Conservation (phyloP, 2,113 vertebrate genomes). For the Podiceps cristatus region DNA sequence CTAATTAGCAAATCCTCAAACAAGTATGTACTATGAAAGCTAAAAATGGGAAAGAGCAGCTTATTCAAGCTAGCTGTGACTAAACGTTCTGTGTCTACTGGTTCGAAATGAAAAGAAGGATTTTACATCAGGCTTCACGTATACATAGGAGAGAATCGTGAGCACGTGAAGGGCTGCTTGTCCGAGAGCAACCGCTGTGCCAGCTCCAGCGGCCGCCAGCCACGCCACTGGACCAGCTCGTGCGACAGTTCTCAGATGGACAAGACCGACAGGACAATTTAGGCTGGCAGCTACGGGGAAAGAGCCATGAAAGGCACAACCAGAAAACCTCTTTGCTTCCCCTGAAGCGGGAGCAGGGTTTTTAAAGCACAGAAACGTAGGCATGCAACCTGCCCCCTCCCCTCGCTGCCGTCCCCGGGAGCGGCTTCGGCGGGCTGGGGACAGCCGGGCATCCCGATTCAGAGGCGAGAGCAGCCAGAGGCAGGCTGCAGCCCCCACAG, state of each 20-base stretch:
- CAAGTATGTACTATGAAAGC: too few relatives aligned
- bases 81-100: too few relatives aligned
- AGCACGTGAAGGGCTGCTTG: not conserved
- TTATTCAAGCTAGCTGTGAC: too few relatives aligned
- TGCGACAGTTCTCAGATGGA: fast-evolving
- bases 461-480: not conserved
- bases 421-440: not conserved
- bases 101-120: too few relatives aligned
- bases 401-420: not conserved
- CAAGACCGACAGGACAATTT: not conserved
- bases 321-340: not conserved
- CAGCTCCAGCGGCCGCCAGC: not conserved
- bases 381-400: not conserved
- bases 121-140: too few relatives aligned
- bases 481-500: not conserved
- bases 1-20: too few relatives aligned
- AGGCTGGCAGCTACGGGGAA: not conserved
- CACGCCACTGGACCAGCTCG: not conserved
- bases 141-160: not conserved
- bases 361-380: not conserved
- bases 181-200: not conserved
- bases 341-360: not conserved
- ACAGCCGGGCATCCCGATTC: not conserved
- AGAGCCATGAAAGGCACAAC: not conserved
- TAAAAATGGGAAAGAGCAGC: too few relatives aligned